Evolutionary conservation across 2,888 invertebrate genomes (phyloP).

Genomic region (Rhopalosiphum nymphaeae): DNA sequence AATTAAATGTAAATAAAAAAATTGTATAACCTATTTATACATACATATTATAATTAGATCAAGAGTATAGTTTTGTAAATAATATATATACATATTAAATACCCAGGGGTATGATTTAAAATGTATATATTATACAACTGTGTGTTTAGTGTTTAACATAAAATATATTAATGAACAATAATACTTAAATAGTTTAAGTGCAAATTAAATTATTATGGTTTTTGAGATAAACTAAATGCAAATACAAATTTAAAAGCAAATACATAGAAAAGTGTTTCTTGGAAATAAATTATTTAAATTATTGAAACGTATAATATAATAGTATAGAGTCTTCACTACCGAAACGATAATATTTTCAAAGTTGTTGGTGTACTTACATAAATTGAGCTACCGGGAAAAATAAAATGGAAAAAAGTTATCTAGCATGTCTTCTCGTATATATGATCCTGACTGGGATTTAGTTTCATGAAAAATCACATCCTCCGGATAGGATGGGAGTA

Average conservation of each 20-base stretch:
- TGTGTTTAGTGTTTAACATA: background rate
- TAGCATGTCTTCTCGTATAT: background rate
- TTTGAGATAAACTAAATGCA: background rate
- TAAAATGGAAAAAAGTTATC: background rate
- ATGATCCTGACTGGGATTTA: background rate
- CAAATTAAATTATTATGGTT: background rate
- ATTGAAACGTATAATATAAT: background rate
- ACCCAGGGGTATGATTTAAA: background rate
- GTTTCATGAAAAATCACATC: background rate
- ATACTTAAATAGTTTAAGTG: background rate
- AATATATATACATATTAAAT: background rate
- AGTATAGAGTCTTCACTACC: background rate
- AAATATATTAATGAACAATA: background rate
- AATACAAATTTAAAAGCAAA: background rate
- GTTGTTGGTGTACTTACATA: background rate
- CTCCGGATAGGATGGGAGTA: background rate
- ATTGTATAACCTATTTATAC: background rate
- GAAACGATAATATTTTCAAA: background rate
- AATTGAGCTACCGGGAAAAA: background rate
- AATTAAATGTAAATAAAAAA: background rate
- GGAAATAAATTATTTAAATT: background rate
- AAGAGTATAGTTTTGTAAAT: background rate
- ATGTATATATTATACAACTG: background rate
- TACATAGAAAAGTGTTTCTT: background rate
- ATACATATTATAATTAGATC: background rate